phyloP scores from a whole-genome alignment of 2,797 vertebrate species.

The Platyrinchus mystaceus region DNA sequence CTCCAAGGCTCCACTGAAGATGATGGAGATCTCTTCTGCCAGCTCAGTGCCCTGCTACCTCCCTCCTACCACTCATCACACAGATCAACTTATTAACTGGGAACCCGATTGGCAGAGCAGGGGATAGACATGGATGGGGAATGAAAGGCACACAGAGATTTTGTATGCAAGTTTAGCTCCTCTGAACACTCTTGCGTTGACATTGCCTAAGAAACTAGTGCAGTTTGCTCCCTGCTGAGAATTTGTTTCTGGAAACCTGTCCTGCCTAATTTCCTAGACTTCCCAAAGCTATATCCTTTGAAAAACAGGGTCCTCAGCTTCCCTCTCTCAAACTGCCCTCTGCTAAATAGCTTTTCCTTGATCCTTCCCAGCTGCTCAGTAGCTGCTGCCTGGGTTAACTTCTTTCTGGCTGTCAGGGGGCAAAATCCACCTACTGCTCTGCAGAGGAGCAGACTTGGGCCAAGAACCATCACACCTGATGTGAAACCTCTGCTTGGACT shows the following conservation, averaged over 20 bases:
- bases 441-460: background rate
- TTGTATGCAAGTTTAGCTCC: constrained; percentile 16
- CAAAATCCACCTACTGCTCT: background rate
- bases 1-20: background rate
- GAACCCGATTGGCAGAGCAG: background rate
- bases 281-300: background rate
- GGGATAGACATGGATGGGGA: background rate
- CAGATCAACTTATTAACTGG: background rate
- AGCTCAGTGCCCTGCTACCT: background rate
- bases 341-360: background rate
- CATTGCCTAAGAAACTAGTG: constrained; percentile 19
- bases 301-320: background rate
- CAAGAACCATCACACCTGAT: background rate
- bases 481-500: background rate
- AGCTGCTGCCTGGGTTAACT: background rate
- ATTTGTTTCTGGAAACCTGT: constrained; percentile 45
- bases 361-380: background rate
- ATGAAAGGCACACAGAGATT: background rate
- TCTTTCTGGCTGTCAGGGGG: background rate
- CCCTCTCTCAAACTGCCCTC: background rate
- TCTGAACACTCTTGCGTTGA: background rate
- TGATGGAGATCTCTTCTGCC: constrained; percentile 28
- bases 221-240: constrained; percentile 17
- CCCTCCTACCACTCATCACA: background rate
- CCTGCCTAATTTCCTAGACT: constrained; percentile 35